Conservation (phyloP, 30 jellyfish, hydroid and myxozoan species). For the Aurelia coerulea region DNA sequence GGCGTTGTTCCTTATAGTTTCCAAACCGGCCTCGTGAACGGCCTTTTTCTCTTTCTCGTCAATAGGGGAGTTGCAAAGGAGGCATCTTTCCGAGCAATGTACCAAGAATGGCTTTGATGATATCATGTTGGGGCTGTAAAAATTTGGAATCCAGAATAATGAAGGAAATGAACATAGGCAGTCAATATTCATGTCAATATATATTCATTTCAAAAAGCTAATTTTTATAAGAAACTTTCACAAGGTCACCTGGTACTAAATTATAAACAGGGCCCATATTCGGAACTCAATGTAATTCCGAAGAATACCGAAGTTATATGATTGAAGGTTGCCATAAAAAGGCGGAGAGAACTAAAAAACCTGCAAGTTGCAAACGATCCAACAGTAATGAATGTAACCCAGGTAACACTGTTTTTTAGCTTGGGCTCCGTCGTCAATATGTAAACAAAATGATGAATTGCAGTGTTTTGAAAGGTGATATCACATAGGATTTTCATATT, state of each 20-base stretch:
- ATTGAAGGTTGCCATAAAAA: background rate
- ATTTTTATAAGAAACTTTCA: background rate
- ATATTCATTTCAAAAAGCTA: background rate
- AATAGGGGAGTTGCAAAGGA: conserved; percentile 30
- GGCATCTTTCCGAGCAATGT: conserved; percentile 26
- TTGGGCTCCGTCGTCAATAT: no score
- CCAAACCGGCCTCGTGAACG: conserved; percentile 41
- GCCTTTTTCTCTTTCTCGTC: conserved; percentile 22
- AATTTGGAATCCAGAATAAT: conserved; percentile 3
- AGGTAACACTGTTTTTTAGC: background rate
- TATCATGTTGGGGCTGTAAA: conserved; percentile 35
- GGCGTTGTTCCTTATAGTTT: conserved; percentile 26
- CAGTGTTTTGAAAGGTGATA: background rate
- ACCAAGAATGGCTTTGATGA: conserved; percentile 31
- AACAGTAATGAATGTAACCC: background rate
- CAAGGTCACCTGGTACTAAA: conserved; percentile 1
- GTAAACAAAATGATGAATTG: no score
- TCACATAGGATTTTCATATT: no score
- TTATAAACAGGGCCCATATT: background rate
- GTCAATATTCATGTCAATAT: background rate
- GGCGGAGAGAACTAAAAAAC: background rate
- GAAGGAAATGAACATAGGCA: background rate
- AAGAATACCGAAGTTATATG: background rate
- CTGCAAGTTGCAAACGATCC: background rate
- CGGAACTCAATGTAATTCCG: background rate